Percentiles rank a stretch among this genome's conserved stretches.
Evolutionary conservation across 2,113 vertebrate species (phyloP).

Genomic region (Channa argus): DNA sequence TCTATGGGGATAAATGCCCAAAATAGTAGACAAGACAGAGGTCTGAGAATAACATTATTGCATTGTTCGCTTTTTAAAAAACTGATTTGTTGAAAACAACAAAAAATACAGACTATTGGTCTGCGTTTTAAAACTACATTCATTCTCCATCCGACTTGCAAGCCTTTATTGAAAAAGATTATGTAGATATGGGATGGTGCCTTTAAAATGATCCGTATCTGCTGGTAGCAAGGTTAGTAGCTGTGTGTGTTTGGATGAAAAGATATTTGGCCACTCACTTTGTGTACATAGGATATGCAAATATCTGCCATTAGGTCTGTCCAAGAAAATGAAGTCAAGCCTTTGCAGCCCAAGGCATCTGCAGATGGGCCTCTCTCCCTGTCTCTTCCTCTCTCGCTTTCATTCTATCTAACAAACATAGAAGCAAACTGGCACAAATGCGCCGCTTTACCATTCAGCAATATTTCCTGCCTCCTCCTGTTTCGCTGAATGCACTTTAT

Average conservation of each 20-base stretch:
- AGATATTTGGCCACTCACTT: conserved; percentile 48
- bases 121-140: too few relatives aligned
- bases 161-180: conserved; percentile 1
- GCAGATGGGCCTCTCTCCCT: conserved; percentile 44
- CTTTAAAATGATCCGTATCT: conserved; percentile 49
- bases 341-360: conserved; percentile 44
- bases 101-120: not conserved
- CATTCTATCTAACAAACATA: conserved; percentile 43
- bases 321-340: conserved; percentile 70
- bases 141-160: too few relatives aligned
- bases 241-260: conserved; percentile 36
- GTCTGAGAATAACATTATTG: too few relatives aligned
- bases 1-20: too few relatives aligned
- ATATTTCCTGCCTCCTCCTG: conserved; percentile 77
- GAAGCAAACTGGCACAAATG: conserved; percentile 55
- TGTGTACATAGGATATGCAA: conserved; percentile 69
- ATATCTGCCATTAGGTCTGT: conserved; percentile 64
- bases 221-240: conserved; percentile 11
- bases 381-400: not conserved
- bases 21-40: too few relatives aligned
- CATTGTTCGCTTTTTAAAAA: too few relatives aligned
- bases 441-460: conserved; percentile 67
- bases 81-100: not conserved
- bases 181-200: conserved; percentile 21
- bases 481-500: conserved; percentile 73